Base-by-base conservation (phyloP, 2,797 vertebrate genomes). In the Loris lydekkerianus region DNA sequence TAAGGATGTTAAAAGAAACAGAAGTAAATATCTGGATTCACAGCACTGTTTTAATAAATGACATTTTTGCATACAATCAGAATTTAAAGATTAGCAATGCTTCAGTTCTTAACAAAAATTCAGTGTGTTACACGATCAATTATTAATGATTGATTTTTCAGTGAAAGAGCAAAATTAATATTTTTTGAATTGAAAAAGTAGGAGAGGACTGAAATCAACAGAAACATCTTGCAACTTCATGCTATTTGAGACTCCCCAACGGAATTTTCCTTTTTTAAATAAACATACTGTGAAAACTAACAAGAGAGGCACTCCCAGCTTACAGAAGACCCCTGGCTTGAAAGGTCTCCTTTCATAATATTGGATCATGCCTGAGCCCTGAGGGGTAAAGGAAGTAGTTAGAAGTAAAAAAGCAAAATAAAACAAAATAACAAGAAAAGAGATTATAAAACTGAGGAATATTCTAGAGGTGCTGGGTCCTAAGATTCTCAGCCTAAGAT, bases 1-100 rank as follows among this genome's bases (percentile, higher is more conserved):
- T n/a, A 98, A 98, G 78, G 75, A 93, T 49, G 14, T 85, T 61
- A 91, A 91, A 81, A 96, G 89, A 95, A 94, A 95, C 40, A 89
- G 75, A 95, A 82, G 53, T 91, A 85, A 96, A 40, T 77, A 75
- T 18, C 43, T 91, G 31, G 31, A 93, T 29, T 58, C 63, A 87
- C 1, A 86, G 27, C 43, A 83, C 27, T 88, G 67, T 91, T 92
- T 93, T 81, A 90, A 82, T n/a, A 78, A 72, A 85, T 46, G 34
- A 67, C 27, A 49, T 21, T 46, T 95, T 67, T 95, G 73, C 65
- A 72, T 73, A 73, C 1, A 25, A 65, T 82, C 46, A 76, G 69
- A 77, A 58, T 95, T 78, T 86, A 82, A 91, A 91, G 80, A 75
- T 61, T 27, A 58, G n/a, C 46, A 95, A 69, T 37, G 58, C 7